phyloP scores from a whole-genome alignment of 2,888 invertebrate species.

The Stenolophus ochropezus region DNA sequence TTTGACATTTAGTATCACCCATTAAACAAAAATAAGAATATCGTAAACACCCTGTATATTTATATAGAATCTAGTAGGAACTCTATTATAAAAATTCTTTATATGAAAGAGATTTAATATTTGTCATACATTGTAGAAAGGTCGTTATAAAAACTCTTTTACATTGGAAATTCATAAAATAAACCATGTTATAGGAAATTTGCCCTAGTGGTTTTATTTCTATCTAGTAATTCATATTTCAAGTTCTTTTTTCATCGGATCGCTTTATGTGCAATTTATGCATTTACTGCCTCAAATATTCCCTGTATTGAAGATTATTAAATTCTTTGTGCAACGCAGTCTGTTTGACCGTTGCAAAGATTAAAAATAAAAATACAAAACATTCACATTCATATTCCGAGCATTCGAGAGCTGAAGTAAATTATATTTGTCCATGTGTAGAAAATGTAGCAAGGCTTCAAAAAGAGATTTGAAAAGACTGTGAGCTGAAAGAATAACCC shows the following conservation, averaged over 20 bases:
- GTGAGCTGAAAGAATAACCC: neutral
- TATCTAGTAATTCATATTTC: neutral
- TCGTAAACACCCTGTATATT: no score
- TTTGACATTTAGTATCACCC: no score
- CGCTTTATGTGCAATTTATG: neutral
- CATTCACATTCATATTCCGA: neutral
- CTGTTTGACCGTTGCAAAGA: neutral
- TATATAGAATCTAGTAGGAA: no score
- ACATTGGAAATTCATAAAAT: no score
- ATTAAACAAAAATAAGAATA: no score
- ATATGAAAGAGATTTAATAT: no score
- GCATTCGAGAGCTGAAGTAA: neutral
- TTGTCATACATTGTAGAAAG: no score
- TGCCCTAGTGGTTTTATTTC: neutral
- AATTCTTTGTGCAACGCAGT: neutral
- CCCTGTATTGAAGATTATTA: neutral
- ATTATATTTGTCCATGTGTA: conserved; percentile 5
- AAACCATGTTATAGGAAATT: no score
- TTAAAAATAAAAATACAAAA: neutral
- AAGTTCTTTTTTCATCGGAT: neutral
- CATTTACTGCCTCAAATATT: neutral
- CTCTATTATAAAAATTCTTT: no score
- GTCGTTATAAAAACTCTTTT: no score
- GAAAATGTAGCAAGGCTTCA: neutral
- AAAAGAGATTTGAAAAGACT: neutral